Base-by-base conservation (phyloP, 1,140 invertebrate genomes). In the Drosophila aff. region DNA sequence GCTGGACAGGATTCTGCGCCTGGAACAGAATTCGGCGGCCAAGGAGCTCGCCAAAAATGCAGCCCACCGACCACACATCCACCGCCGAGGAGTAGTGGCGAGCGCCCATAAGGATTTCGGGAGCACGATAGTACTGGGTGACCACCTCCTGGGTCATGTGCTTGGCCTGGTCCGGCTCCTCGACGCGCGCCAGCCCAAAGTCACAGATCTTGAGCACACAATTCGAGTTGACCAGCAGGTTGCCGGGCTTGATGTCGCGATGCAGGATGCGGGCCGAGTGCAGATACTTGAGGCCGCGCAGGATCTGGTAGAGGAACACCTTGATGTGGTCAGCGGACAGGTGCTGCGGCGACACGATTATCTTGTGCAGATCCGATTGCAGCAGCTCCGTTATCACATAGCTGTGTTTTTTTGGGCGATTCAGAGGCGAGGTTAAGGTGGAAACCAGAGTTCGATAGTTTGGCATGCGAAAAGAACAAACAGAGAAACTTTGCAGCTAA, bases 221-320 rank as follows among this genome's bases (percentile, higher is more conserved):
- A 94, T 99, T 99, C 93, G 97, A 98, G 94, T 99, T 99, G 81
- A 99, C 98, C 85, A 99, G 95, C 65, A 99, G 95, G 94, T 99
- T 99, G 65, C 98, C 98, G n/a, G 99, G 99, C 93, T 99, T 99
- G 87, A 99, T 99, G 94, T 99, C 99, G 92, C 99, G 95, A 94
- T 99, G 99, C 50, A 99, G 95, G 92, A 99, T 99, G 91, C 97
- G 95, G 26, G 99, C 98, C 57, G 98, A 99, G 94, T 99, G 99
- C 74, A 99, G 95, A 95, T 99, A 99, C 94, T 99, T 99, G 77
- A 99, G 95, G 91, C 98, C 99, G 95, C 99, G 96, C 84, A 99
- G 96, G 93, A 99, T 99, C 95, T 99, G 99, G 94, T 99, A 99
- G 76, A 99, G 97, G 96, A 99, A 99, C 93, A 99, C 98, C 96